Conservation (phyloP, 37 sponge, comb jelly and placozoan species). For the Hexactinellida sp. region DNA sequence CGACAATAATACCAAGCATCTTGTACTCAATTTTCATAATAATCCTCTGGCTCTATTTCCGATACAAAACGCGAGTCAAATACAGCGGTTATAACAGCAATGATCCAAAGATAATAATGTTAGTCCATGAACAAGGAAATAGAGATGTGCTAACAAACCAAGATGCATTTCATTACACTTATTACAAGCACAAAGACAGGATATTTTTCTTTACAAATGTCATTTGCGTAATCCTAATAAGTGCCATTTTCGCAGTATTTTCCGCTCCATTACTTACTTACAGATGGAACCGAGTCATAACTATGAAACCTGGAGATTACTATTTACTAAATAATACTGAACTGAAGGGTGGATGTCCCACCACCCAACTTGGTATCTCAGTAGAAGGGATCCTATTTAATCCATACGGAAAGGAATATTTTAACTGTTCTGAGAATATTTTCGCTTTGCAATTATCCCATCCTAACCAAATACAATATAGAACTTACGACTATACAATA, state of each 20-base stretch:
- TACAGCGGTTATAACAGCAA: neutral
- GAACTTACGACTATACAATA: no score
- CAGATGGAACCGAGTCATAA: no score
- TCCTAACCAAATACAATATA: no score
- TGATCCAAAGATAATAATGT: neutral
- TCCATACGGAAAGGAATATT: no score
- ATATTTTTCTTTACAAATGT: neutral
- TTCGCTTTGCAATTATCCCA: no score
- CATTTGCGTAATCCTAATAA: neutral
- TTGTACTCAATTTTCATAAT: neutral
- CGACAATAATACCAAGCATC: constrained; percentile 47
- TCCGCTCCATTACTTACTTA: neutral
- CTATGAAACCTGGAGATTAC: no score
- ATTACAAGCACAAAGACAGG: neutral
- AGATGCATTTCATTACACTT: neutral
- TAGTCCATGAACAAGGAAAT: neutral
- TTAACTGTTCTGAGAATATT: no score
- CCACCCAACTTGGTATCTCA: no score
- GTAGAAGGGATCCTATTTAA: no score
- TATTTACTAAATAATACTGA: no score
- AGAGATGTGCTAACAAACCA: neutral
- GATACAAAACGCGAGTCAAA: neutral
- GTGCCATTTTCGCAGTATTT: neutral
- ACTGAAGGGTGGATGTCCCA: no score
- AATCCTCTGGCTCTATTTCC: neutral